These are phyloP conservation scores for Pagrus major DNA, from an alignment of 2,113 vertebrate species.

Conservation along the genomic window DNA sequence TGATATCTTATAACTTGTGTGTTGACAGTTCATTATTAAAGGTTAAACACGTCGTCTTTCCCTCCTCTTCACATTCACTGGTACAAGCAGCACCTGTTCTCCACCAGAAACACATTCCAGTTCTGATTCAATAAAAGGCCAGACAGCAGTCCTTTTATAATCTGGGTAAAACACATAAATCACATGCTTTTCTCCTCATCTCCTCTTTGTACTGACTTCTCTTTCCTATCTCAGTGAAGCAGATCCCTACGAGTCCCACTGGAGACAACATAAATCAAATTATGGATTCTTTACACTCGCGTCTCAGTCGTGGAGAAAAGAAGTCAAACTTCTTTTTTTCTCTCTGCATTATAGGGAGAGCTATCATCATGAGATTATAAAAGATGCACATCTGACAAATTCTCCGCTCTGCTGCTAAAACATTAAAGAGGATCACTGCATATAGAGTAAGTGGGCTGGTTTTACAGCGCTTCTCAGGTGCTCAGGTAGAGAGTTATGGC, in stretches of 20 bases:
- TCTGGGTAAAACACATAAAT: conserved; percentile 54
- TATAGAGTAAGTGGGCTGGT: conserved; percentile 11
- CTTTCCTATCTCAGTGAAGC: conserved; percentile 56
- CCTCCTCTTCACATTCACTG: background rate
- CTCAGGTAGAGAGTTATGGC: conserved; percentile 41
- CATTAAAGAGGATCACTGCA: conserved; percentile 30
- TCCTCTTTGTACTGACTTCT: conserved; percentile 32
- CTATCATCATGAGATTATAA: conserved; percentile 42
- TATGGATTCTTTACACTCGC: conserved; percentile 45
- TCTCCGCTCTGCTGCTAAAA: conserved; percentile 44
- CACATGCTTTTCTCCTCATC: conserved; percentile 43
- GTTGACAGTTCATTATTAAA: conserved; percentile 38
- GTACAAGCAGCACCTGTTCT: conserved; percentile 43
- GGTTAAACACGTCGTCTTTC: background rate
- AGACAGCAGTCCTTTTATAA: conserved; percentile 46
- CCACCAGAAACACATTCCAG: conserved; percentile 42
- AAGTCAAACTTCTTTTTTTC: conserved; percentile 3
- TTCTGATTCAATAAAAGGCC: conserved; percentile 48
- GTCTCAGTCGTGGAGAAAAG: conserved; percentile 31
- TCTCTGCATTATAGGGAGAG: background rate
- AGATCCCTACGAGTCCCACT: conserved; percentile 29
- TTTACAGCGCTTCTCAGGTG: conserved; percentile 23
- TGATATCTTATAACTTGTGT: conserved; percentile 6
- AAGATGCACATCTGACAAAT: conserved; percentile 51
- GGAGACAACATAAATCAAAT: conserved; percentile 62